phyloP scores from a whole-genome alignment of 2,113 vertebrate species.

The Vidua macroura region DNA sequence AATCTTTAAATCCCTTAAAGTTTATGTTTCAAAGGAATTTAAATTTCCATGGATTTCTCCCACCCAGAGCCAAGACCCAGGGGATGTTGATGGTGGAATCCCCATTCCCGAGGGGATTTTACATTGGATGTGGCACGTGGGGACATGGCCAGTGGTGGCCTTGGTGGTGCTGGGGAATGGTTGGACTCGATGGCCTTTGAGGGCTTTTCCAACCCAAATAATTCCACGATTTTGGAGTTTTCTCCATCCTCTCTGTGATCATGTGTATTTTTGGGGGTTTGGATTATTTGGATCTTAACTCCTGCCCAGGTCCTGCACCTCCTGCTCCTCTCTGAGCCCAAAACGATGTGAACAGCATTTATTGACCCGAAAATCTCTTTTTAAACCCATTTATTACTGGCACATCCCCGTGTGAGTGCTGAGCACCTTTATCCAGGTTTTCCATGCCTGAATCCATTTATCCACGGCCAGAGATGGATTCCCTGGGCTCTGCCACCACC shows the following conservation, averaged over 20 bases:
- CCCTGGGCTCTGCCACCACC: slow-evolving; percentile 48
- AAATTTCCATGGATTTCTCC: no score
- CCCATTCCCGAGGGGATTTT: no score
- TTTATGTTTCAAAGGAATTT: no score
- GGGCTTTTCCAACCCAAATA: not conserved
- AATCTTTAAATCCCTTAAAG: no score
- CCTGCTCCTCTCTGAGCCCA: not conserved
- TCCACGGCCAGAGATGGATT: slow-evolving; percentile 68
- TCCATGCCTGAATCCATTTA: slow-evolving; percentile 34
- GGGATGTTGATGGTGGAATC: no score
- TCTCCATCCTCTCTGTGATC: not conserved
- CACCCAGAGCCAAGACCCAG: no score
- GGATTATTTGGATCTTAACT: not conserved
- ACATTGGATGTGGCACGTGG: no score
- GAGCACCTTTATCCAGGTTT: not conserved
- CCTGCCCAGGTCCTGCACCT: not conserved
- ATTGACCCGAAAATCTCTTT: not conserved
- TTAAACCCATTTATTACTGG: not conserved
- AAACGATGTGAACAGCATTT: not conserved
- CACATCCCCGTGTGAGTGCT: fast-evolving
- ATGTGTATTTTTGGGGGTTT: not conserved
- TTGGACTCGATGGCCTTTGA: no score
- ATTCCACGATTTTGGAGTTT: not conserved
- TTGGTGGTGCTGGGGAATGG: no score
- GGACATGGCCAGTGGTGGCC: no score